phyloP scores from a whole-genome alignment of 2,888 invertebrate genomes.

The Megamerina dolium region DNA sequence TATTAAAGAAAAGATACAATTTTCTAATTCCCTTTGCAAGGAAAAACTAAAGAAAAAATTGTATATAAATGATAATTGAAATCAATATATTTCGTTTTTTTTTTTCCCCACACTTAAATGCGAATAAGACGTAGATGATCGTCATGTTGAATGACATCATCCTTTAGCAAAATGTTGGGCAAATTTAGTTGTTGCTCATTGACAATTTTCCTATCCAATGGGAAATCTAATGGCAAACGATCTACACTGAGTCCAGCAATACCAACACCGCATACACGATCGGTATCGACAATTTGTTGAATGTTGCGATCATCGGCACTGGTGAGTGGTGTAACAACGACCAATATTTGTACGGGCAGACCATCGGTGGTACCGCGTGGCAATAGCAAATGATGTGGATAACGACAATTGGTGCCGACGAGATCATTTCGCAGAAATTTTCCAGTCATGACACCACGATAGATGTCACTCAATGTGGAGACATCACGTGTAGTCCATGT shows the following conservation, averaged over 20 bases:
- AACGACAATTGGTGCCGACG: slow-evolving; percentile 50
- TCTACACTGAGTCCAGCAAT: slow-evolving; percentile 53
- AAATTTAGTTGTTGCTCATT: slow-evolving; percentile 52
- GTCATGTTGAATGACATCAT: slow-evolving; percentile 22
- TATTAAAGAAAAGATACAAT: too few relatives aligned
- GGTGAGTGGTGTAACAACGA: slow-evolving; percentile 51
- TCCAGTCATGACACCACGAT: slow-evolving; percentile 45
- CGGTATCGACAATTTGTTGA: slow-evolving; percentile 3
- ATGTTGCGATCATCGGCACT: slow-evolving; percentile 6
- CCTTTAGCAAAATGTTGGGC: slow-evolving; percentile 51
- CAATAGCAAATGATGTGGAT: slow-evolving; percentile 56
- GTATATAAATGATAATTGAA: too few relatives aligned
- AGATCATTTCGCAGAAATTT: not conserved
- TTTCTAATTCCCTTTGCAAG: too few relatives aligned
- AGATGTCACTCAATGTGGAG: slow-evolving; percentile 42
- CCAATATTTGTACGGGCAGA: slow-evolving; percentile 55
- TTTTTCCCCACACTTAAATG: not conserved
- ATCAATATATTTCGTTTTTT: too few relatives aligned
- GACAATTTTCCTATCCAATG: slow-evolving; percentile 62
- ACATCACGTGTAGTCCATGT: slow-evolving; percentile 52
- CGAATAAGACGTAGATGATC: slow-evolving; percentile 1
- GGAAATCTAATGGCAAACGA: slow-evolving; percentile 60
- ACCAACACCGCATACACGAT: slow-evolving; percentile 34
- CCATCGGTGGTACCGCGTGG: slow-evolving; percentile 59
- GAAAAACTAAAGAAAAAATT: too few relatives aligned